Evolutionary conservation across 2,888 invertebrate species (phyloP).

Genomic region (Meliscaeva auricollis): DNA sequence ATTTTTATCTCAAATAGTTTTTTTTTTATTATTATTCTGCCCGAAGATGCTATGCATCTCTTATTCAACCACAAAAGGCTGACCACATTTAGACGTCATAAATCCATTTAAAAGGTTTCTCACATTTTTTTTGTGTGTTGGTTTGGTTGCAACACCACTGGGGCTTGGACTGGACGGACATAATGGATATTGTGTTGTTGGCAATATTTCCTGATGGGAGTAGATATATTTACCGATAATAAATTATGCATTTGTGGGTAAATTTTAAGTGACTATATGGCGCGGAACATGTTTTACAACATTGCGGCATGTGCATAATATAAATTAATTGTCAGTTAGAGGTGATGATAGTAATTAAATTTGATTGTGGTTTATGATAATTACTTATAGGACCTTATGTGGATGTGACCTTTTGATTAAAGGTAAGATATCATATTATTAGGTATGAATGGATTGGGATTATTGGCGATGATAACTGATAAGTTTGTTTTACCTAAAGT

Average conservation of each 20-base stretch:
- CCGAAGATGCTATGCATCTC: constrained; percentile 25
- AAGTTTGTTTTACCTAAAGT: too few relatives aligned
- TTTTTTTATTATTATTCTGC: not conserved
- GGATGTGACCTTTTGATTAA: too few relatives aligned
- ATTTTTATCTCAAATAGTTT: not conserved
- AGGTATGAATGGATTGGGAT: too few relatives aligned
- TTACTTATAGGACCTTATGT: too few relatives aligned
- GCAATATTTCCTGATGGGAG: constrained; percentile 43
- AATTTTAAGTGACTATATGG: constrained; percentile 27
- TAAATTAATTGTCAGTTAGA: constrained; percentile 67
- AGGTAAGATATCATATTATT: too few relatives aligned
- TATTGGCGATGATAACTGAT: too few relatives aligned
- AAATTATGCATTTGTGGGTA: constrained; percentile 39
- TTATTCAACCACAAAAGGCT: constrained; percentile 60
- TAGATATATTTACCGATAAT: not conserved
- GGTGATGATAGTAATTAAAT: constrained; percentile 57
- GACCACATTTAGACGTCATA: constrained; percentile 69
- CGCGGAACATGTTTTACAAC: constrained; percentile 65
- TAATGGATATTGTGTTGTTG: constrained; percentile 36
- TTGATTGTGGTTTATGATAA: constrained; percentile 46
- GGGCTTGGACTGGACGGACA: not conserved
- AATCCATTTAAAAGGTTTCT: constrained; percentile 70
- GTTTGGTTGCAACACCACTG: constrained; percentile 33
- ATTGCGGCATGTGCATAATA: constrained; percentile 57
- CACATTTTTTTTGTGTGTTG: constrained; percentile 27